Conservation (phyloP, 2,888 invertebrate species). For the Gandaritis pyraliata region DNA sequence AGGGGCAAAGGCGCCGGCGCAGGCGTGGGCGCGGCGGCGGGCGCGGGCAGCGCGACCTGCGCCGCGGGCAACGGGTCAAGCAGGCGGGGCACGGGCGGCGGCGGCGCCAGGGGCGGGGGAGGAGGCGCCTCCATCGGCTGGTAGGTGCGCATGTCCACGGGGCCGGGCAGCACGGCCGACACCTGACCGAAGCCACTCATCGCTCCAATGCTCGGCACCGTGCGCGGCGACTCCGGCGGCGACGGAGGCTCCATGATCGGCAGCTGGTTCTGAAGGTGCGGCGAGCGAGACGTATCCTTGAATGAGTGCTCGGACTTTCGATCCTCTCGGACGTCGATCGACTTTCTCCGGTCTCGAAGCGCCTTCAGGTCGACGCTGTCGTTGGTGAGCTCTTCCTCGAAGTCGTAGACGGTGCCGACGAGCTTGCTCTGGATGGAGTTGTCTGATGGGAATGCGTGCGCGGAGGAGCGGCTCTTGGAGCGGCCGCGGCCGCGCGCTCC, state of each 20-base stretch:
- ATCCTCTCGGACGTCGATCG: constrained; percentile 87
- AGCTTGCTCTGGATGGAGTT: constrained; percentile 92
- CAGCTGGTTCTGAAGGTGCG: constrained; percentile 80
- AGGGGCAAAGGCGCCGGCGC: constrained; percentile 49
- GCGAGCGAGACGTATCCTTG: constrained; percentile 84
- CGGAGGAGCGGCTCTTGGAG: constrained; percentile 71
- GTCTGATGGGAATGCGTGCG: constrained; percentile 65
- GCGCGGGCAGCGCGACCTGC: constrained; percentile 65
- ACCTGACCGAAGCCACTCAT: constrained; percentile 81
- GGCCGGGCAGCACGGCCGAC: constrained; percentile 91
- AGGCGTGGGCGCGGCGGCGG: constrained; percentile 59
- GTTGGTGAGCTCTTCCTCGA: constrained; percentile 91
- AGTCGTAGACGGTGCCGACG: constrained; percentile 94
- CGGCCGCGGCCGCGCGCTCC: constrained; percentile 80
- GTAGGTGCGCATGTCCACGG: constrained; percentile 95
- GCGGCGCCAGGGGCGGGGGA: constrained; percentile 65
- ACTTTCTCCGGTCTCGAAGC: constrained; percentile 91
- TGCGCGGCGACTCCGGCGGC: constrained; percentile 45
- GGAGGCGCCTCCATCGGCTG: constrained; percentile 85
- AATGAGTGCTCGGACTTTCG: constrained; percentile 82
- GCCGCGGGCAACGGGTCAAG: constrained; percentile 66
- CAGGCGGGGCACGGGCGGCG: constrained; percentile 84
- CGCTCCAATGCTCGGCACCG: constrained; percentile 43
- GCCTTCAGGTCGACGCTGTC: constrained; percentile 91
- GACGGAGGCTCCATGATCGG: constrained; percentile 62